Evolutionary conservation across 2,888 invertebrate genomes (phyloP).

Genomic region (Silvanus unidentatus): DNA sequence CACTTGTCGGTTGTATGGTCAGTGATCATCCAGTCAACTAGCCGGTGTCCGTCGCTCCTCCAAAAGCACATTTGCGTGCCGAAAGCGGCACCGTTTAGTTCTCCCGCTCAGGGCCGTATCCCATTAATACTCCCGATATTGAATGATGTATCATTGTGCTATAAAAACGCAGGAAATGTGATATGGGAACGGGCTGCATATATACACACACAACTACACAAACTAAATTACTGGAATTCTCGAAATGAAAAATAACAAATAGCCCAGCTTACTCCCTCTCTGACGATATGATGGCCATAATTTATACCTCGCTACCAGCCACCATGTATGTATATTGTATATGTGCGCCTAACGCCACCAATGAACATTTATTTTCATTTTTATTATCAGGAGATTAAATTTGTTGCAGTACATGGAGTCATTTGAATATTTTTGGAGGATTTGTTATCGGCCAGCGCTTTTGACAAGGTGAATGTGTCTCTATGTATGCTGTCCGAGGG

Average conservation of each 20-base stretch:
- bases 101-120: slow-evolving; percentile 14
- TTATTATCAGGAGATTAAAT: slow-evolving; percentile 49
- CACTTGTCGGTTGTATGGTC: no score
- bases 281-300: slow-evolving; percentile 48
- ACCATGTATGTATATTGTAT: neutral
- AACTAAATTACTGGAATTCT: slow-evolving; percentile 50
- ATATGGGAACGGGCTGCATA: slow-evolving; percentile 45
- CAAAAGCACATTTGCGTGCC: no score
- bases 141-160: slow-evolving; percentile 50
- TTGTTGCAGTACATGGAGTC: slow-evolving; percentile 46
- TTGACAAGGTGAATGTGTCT: slow-evolving; percentile 22
- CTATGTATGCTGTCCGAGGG: no score
- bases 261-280: slow-evolving; percentile 47
- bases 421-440: slow-evolving; percentile 42
- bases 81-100: no score
- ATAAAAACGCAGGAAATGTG: slow-evolving; percentile 50
- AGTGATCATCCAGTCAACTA: no score
- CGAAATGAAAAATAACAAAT: slow-evolving; percentile 50
- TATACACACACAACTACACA: slow-evolving; percentile 47
- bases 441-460: slow-evolving; percentile 32
- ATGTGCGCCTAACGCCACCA: slow-evolving; percentile 40
- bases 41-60: no score
- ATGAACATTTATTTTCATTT: slow-evolving; percentile 49
- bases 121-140: slow-evolving; percentile 48
- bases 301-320: slow-evolving; percentile 40